Conservation (phyloP, 2,113 vertebrate species). For the Ahaetulla prasina region DNA sequence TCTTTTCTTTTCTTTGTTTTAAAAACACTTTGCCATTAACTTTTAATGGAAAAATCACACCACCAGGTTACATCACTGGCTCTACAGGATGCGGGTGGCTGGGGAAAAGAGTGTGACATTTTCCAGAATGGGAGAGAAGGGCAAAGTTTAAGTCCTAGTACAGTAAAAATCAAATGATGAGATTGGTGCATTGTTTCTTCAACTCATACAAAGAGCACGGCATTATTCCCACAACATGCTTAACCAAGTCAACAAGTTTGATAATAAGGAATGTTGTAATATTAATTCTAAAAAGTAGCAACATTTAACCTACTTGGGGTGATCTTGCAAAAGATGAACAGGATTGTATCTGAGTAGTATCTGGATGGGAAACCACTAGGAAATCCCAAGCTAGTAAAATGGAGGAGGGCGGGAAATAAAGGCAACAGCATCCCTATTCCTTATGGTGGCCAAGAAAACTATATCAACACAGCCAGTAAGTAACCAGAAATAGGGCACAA, state of each 20-base stretch:
- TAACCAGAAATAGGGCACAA: background rate
- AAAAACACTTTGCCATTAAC: background rate
- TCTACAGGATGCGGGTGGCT: background rate
- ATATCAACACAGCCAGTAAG: background rate
- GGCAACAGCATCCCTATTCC: background rate
- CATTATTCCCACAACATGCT: background rate
- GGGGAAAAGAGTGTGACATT: background rate
- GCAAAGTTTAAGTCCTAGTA: background rate
- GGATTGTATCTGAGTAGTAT: background rate
- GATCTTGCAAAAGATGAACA: background rate
- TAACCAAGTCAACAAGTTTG: background rate
- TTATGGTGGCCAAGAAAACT: background rate
- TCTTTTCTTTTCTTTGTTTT: background rate
- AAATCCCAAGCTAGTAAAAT: background rate
- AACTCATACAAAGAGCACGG: background rate
- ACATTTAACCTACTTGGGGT: background rate
- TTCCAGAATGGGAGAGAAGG: background rate
- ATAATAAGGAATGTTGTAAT: background rate
- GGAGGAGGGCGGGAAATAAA: background rate
- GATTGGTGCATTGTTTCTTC: background rate
- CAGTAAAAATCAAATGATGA: background rate
- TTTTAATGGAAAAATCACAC: background rate
- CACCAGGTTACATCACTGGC: background rate
- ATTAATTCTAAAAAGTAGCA: background rate
- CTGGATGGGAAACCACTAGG: background rate